Conservation (phyloP, 2,113 vertebrate species). For the Euleptes europaea region DNA sequence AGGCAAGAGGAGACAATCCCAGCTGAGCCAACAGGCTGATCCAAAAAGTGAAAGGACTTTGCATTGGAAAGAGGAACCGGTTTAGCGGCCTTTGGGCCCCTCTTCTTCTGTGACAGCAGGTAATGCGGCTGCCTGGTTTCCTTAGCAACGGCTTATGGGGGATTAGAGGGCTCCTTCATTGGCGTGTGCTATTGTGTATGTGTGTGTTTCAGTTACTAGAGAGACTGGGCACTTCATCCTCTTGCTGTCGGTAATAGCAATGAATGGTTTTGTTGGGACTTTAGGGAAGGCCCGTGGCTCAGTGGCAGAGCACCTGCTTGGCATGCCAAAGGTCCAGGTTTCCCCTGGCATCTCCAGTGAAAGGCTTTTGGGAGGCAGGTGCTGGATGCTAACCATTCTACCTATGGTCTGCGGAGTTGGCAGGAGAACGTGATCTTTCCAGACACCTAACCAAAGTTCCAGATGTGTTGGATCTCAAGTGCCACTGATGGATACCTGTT, state of each 20-base stretch:
- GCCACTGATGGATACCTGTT: too few species aligned
- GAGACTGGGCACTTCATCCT: not conserved
- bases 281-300: too few species aligned
- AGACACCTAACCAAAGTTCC: too few species aligned
- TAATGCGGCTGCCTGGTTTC: conserved; percentile 25
- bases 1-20: not conserved
- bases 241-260: not conserved
- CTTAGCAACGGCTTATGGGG: conserved; percentile 53
- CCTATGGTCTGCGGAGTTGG: too few species aligned
- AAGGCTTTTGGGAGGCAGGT: too few species aligned
- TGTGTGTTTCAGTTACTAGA: fast-evolving
- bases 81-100: not conserved
- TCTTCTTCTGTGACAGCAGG: not conserved
- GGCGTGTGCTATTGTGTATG: conserved; percentile 18
- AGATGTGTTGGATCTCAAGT: too few species aligned
- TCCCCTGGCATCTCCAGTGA: too few species aligned
- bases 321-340: too few species aligned
- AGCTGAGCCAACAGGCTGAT: not conserved
- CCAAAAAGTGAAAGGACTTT: not conserved
- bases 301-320: too few species aligned
- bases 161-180: conserved; percentile 44
- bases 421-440: too few species aligned
- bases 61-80: fast-evolving
- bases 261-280: too few species aligned
- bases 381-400: too few species aligned